Evolutionary conservation across 2,888 invertebrate genomes (phyloP).

Genomic region (Acanthacorydalis orientalis): DNA sequence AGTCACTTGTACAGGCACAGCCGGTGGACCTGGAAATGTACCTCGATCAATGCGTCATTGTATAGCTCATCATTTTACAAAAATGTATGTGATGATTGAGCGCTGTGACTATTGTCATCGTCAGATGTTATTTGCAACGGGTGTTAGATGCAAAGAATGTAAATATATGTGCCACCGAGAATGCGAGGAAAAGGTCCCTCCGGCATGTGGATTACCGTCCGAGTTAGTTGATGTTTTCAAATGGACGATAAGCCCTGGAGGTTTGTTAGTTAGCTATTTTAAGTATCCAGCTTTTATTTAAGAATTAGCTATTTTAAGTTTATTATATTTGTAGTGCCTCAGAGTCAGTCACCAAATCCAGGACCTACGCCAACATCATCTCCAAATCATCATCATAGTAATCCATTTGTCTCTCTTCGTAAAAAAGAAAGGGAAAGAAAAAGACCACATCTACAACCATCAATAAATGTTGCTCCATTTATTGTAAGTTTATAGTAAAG

Average conservation of each 20-base stretch:
- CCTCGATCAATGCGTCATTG: constrained; percentile 63
- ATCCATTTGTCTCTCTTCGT: constrained; percentile 17
- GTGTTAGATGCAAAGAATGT: constrained; percentile 85
- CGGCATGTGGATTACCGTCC: constrained; percentile 80
- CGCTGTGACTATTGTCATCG: constrained; percentile 82
- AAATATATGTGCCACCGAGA: constrained; percentile 81
- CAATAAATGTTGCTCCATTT: constrained; percentile 36
- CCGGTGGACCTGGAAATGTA: constrained; percentile 14
- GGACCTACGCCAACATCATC: constrained; percentile 26
- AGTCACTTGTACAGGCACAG: constrained; percentile 24
- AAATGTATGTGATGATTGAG: constrained; percentile 74
- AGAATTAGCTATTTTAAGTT: neutral
- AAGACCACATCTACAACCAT: constrained; percentile 35
- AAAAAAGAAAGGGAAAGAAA: constrained; percentile 27
- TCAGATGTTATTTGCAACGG: constrained; percentile 68
- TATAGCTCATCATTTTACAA: constrained; percentile 80
- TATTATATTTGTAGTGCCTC: constrained; percentile 4
- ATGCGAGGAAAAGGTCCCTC: constrained; percentile 81
- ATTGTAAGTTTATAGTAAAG: constrained; percentile 25
- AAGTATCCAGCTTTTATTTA: neutral
- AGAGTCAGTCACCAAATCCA: constrained; percentile 29
- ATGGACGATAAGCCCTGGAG: constrained; percentile 4
- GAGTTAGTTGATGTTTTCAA: constrained; percentile 67
- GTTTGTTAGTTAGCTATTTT: neutral
- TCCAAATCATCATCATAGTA: constrained; percentile 22